These are phyloP conservation scores for Latrodectus elegans DNA, from an alignment of 2,888 invertebrate species.

Conservation along the genomic window DNA sequence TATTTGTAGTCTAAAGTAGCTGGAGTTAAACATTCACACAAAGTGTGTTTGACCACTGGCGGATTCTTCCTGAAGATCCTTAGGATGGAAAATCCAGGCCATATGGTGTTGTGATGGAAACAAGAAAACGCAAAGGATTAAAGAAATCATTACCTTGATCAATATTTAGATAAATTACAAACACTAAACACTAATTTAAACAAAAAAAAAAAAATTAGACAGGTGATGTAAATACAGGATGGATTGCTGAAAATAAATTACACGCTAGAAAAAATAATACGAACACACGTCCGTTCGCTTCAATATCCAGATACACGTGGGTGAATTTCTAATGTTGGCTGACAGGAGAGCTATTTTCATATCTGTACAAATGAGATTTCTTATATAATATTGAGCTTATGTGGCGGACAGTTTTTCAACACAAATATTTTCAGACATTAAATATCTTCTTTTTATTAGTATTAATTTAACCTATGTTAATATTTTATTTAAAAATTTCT, in stretches of 20 bases:
- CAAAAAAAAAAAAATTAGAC: constrained; percentile 54
- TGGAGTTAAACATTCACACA: constrained; percentile 99
- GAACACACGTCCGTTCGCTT: too few relatives aligned
- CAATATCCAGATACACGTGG: too few relatives aligned
- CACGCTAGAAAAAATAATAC: constrained; percentile 34
- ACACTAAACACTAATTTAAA: constrained; percentile 31
- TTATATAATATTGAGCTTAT: too few relatives aligned
- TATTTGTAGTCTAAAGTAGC: too few relatives aligned
- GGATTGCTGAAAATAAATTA: constrained; percentile 47
- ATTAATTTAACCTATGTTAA: too few relatives aligned
- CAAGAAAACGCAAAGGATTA: constrained; percentile 98
- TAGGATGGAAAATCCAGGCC: constrained; percentile 80
- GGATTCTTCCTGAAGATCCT: constrained; percentile 96
- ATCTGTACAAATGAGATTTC: too few relatives aligned
- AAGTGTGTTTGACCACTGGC: constrained; percentile 99
- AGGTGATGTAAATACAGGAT: constrained; percentile 55
- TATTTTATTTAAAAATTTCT: too few relatives aligned
- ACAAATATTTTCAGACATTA: too few relatives aligned
- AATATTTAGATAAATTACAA: constrained; percentile 99
- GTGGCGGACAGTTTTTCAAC: too few relatives aligned
- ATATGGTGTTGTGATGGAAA: constrained; percentile 79
- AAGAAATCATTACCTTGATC: constrained; percentile 97
- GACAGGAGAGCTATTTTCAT: too few relatives aligned
- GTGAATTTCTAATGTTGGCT: too few relatives aligned
- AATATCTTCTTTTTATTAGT: too few relatives aligned